Evolutionary conservation across 2,113 vertebrate genomes (phyloP), one percentile per base, ranked within the genome.

Genomic region (Neotoma lepida): DNA sequence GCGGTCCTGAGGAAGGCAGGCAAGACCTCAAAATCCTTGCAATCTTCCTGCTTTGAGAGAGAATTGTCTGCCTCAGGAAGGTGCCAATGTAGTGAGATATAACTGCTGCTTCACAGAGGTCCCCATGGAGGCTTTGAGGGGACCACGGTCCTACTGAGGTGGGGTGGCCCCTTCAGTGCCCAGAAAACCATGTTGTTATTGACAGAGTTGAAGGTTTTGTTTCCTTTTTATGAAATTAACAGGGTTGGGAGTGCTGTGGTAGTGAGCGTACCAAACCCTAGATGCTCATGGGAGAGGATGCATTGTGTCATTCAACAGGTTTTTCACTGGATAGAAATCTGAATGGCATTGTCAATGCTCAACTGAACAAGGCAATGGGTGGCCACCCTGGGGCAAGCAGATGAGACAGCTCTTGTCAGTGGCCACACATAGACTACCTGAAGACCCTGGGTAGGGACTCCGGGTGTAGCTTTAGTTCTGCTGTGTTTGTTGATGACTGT

Each of bases 121-220:
- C n/a, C 13, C 1, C 18, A 24, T 2, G 33, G 58, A 84, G 61
- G 54, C 2, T 13, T 26, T 26, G 54, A 6, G 14, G 28, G 8
- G 64, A 9, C 28, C 20, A 35, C 0, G 0, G 44, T 4, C 18
- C n/a, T 26, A n/a, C 18, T 4, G 0, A 0, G 6, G 0, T 0
- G 4, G 18, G 2, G 3, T 3, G 35, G 0, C 41, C 6, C 1
- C 68, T 28, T 39, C 15, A 4, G 35, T 3, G 15, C n/a, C 35
- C 15, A 9, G 0, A 1, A 56, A 54, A 35, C 54, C 0, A n/a
- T 41, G 22, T 15, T 33, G n/a, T 26, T 78, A 12, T 68, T 22
- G 5, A 4, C 68, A 6, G 66, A 13, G 49, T n/a, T 33, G 71
- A 93, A 71, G 41, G 14, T 64, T 70, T 51, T 73, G 8, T 24